Base-by-base conservation (phyloP, 2,113 vertebrate genomes). In the Synodontis membranacea region DNA sequence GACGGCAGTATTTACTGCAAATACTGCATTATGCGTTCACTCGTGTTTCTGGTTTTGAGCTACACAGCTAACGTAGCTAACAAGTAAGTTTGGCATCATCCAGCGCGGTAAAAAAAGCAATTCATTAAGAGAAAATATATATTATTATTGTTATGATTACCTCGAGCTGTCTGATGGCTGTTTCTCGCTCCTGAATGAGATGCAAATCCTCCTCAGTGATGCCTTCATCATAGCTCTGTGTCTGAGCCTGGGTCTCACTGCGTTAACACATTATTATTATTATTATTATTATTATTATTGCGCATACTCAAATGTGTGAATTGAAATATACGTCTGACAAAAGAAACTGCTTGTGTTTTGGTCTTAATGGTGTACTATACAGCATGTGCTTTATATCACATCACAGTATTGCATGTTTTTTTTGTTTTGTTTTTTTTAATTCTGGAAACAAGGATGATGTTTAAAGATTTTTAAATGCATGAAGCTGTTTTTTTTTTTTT, bases 191-290 rank as follows among this genome's bases (percentile, higher is more conserved):
- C 72, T 97, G 96, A 44, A 99, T 99, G 88, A 98, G 96, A 86
- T 92, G 95, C 80, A 99, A 94, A 88, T 99, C 98, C 7, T 98
- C 97, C 88, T 98, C 96, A 80, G 96, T 98, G 91, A 99, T 97
- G 88, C 95, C 96, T 52, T 97, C 97, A 87, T 95, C 92, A 90
- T 97, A 96, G 68, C 95, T 91, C 85, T 98, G 97, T 15, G 92
- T 86, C 92, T 98, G 96, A 0, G 94, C 86, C 48, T 95, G 93
- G 48, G 85, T 84, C 60, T 94, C 96, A 90, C 96, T 95, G 52
- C 11, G 19, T 31, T 44, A 11, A 60, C 37, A 72, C 9, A 80
- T 34, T 25, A n/a, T 50, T n/a, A 46, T 46, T 28, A 44, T 28
- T 4, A 62, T 28, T 56, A 80, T 10, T 28, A 60, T 62, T 44